A percentile compares a stretch with the other conserved stretches of the same genome.
phyloP scores from a whole-genome alignment of 2,888 invertebrate genomes.

The Eulithis prunata region DNA sequence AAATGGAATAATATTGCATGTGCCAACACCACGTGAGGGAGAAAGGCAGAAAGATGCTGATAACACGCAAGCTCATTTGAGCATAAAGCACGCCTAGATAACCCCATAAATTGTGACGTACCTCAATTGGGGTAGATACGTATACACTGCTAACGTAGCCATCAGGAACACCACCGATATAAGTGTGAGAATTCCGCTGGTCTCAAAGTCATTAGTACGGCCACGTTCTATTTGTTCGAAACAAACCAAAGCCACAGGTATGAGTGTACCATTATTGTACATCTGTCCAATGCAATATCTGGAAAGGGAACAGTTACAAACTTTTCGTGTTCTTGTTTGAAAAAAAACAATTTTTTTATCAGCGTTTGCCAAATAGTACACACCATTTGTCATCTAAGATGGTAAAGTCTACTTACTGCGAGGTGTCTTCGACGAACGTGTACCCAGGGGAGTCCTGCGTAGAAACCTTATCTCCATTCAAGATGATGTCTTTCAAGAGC shows the following conservation, averaged over 20 bases:
- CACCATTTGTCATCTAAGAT: background rate
- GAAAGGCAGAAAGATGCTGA: too few species aligned
- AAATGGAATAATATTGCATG: too few species aligned
- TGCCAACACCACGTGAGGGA: too few species aligned
- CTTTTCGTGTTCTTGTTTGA: background rate
- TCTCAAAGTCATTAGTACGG: slow-evolving; percentile 62
- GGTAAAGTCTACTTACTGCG: slow-evolving; percentile 49
- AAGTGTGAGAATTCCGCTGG: slow-evolving; percentile 72
- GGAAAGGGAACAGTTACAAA: slow-evolving; percentile 35
- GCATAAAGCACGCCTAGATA: background rate
- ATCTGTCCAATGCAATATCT: slow-evolving; percentile 70
- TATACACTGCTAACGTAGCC: slow-evolving; percentile 85
- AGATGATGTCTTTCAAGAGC: slow-evolving; percentile 63
- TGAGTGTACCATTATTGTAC: slow-evolving; percentile 52
- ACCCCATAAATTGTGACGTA: slow-evolving; percentile 46
- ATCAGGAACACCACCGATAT: slow-evolving; percentile 85
- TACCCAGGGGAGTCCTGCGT: slow-evolving; percentile 67
- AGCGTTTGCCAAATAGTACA: too few species aligned
- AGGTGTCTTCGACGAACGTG: slow-evolving; percentile 68
- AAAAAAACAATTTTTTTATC: too few species aligned
- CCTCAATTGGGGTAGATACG: slow-evolving; percentile 85
- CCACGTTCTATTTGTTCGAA: slow-evolving; percentile 90
- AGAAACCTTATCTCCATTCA: slow-evolving; percentile 66
- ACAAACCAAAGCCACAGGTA: slow-evolving; percentile 71
- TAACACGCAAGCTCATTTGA: too few species aligned